phyloP scores from a whole-genome alignment of 2,797 vertebrate species.

The Brachymystax lenok region DNA sequence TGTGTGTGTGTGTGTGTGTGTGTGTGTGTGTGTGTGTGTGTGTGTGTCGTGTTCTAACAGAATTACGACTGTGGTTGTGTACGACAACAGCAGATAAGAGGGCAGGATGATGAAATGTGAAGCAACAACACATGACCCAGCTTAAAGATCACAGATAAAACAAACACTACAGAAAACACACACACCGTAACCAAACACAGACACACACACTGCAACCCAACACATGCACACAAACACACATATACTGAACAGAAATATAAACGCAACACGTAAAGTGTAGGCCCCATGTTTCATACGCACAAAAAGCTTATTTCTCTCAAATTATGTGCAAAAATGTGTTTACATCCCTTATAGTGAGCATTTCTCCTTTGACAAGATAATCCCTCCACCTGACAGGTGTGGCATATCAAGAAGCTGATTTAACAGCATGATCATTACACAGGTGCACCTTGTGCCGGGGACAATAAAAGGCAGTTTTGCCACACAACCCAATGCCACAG shows the following conservation, averaged over 20 bases:
- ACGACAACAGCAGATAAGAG: constrained; percentile 78
- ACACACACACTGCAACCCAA: constrained; percentile 27
- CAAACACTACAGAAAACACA: constrained; percentile 56
- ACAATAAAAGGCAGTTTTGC: too few relatives aligned
- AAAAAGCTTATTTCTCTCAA: too few relatives aligned
- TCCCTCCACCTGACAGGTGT: too few relatives aligned
- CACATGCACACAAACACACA: constrained; percentile 24
- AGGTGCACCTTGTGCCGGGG: too few relatives aligned
- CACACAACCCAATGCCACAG: too few relatives aligned
- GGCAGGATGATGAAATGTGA: constrained; percentile 80
- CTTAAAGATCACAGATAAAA: constrained; percentile 76
- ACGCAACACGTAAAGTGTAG: too few relatives aligned
- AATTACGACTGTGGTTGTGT: constrained; percentile 75
- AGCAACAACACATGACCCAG: constrained; percentile 81
- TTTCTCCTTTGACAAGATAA: too few relatives aligned
- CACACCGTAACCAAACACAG: constrained; percentile 16
- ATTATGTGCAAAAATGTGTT: too few relatives aligned
- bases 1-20: constrained; percentile 20
- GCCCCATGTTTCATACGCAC: too few relatives aligned
- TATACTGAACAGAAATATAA: background rate
- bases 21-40: constrained; percentile 39
- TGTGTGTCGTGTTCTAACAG: constrained; percentile 62
- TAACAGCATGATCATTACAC: too few relatives aligned
- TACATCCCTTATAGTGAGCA: too few relatives aligned
- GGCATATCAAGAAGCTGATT: too few relatives aligned